phyloP scores from a whole-genome alignment of 2,888 invertebrate species.

The Deilephila elpenor region DNA sequence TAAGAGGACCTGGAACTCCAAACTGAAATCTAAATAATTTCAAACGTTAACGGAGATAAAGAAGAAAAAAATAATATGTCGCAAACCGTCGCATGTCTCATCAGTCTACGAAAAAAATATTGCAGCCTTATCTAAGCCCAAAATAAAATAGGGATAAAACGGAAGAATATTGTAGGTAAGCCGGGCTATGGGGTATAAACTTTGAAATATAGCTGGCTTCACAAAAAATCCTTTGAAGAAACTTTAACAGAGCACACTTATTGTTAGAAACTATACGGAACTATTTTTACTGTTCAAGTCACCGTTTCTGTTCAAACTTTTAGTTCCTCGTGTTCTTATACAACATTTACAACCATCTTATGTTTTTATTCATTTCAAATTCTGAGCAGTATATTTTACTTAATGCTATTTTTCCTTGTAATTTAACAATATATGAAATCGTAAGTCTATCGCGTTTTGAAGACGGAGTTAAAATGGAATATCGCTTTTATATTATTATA shows the following conservation, averaged over 20 bases:
- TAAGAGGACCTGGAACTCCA: neutral
- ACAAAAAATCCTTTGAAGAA: slow-evolving; percentile 54
- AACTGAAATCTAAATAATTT: neutral
- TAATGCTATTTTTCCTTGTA: neutral
- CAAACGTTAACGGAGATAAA: slow-evolving; percentile 42
- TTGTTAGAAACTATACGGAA: slow-evolving; percentile 21
- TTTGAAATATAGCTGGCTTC: slow-evolving; percentile 69
- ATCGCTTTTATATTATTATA: no score
- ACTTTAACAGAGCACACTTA: slow-evolving; percentile 45
- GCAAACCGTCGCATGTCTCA: slow-evolving; percentile 55
- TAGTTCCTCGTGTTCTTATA: slow-evolving; percentile 14
- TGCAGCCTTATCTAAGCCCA: slow-evolving; percentile 65
- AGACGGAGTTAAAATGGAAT: no score
- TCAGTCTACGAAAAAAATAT: slow-evolving; percentile 67
- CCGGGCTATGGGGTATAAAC: slow-evolving; percentile 58
- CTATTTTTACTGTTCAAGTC: slow-evolving; percentile 10
- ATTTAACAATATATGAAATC: no score
- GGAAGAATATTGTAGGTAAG: slow-evolving; percentile 68
- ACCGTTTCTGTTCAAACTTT: neutral
- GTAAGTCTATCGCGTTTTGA: no score
- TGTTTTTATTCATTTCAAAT: neutral
- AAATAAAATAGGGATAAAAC: slow-evolving; percentile 77
- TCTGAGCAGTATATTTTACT: neutral
- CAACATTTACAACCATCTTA: slow-evolving; percentile 12
- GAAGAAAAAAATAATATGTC: slow-evolving; percentile 54